A percentile compares a stretch with the other conserved stretches of the same genome.
Conservation (phyloP, 1,140 invertebrate genomes). For the Colletes gigas region DNA sequence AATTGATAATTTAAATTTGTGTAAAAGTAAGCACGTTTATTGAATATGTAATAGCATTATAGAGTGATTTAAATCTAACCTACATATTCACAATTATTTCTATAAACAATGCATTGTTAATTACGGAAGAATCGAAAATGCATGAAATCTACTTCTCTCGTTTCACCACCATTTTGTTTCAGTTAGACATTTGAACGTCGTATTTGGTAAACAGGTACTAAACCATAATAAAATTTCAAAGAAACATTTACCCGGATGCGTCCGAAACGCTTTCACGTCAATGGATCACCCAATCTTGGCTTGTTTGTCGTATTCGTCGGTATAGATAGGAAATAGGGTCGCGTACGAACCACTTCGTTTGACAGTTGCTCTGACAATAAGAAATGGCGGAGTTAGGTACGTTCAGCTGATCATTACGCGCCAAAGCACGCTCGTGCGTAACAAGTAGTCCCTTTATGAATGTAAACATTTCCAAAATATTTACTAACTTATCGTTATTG, state of each 20-base stretch:
- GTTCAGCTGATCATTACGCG: constrained; percentile 69
- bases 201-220: neutral
- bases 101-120: too few species aligned
- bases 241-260: constrained; percentile 77
- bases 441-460: constrained; percentile 22
- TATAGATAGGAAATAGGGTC: constrained; percentile 61
- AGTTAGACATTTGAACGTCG: neutral
- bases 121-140: neutral
- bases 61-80: neutral
- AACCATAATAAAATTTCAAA: neutral
- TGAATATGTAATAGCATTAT: neutral
- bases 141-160: neutral
- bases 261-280: constrained; percentile 71
- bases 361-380: constrained; percentile 70
- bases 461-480: neutral
- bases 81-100: too few species aligned
- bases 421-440: constrained; percentile 41
- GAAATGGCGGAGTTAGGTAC: constrained; percentile 58
- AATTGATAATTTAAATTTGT: neutral
- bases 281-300: constrained; percentile 73
- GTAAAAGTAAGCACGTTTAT: neutral
- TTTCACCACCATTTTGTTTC: constrained; percentile 39
- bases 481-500: neutral
- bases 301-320: constrained; percentile 53
- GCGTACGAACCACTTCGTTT: constrained; percentile 49